phyloP scores from a whole-genome alignment of 2,888 invertebrate species.

The Prenolepis imparis region DNA sequence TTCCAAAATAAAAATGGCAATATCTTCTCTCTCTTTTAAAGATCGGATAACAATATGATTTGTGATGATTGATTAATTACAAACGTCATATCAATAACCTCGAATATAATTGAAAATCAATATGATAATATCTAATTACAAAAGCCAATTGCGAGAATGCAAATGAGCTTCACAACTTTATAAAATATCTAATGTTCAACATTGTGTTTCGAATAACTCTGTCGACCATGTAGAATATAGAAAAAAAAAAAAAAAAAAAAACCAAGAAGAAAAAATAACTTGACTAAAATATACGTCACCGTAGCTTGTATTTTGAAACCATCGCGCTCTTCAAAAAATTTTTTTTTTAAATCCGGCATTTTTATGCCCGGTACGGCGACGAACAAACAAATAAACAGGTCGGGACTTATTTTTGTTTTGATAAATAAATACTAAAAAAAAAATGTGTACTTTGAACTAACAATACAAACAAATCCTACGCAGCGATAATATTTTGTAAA shows the following conservation, averaged over 20 bases:
- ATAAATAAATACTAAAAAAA: slow-evolving; percentile 41
- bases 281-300: slow-evolving; percentile 13
- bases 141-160: background rate
- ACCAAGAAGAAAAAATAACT: slow-evolving; percentile 17
- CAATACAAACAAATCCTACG: slow-evolving; percentile 38
- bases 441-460: slow-evolving; percentile 3
- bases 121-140: background rate
- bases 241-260: background rate
- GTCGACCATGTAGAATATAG: no score
- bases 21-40: background rate
- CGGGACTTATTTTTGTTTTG: slow-evolving; percentile 44
- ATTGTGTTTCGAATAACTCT: background rate
- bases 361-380: background rate
- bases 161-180: background rate
- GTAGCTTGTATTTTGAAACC: slow-evolving; percentile 21
- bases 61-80: background rate
- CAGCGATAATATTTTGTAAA: slow-evolving; percentile 43
- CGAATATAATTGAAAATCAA: background rate
- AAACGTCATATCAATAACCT: background rate
- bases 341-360: slow-evolving; percentile 3
- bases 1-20: background rate
- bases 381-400: slow-evolving; percentile 35
- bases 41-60: background rate
- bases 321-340: slow-evolving; percentile 21
- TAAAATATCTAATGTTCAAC: background rate